Evolutionary conservation across 2,888 invertebrate species (phyloP).

Genomic region (Steinernema hermaphroditum): DNA sequence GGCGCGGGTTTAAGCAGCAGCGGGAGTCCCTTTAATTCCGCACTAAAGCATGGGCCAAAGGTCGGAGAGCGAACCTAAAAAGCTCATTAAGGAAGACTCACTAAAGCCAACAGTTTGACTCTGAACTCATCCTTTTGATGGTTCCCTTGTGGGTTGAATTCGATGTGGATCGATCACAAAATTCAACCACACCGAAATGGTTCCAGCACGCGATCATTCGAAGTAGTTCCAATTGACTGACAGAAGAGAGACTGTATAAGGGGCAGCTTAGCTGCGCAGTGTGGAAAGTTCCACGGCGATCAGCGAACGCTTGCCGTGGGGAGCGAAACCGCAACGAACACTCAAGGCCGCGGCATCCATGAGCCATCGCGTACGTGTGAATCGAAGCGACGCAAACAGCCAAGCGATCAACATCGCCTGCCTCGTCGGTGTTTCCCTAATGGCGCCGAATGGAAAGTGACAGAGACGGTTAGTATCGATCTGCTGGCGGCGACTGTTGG

Average conservation of each 20-base stretch:
- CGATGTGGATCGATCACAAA: too few species aligned
- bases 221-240: background rate
- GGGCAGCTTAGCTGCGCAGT: background rate
- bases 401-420: constrained; percentile 16
- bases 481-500: too few species aligned
- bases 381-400: background rate
- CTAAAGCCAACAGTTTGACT: background rate
- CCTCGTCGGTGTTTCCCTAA: too few species aligned
- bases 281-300: background rate
- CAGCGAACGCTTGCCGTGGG: constrained; percentile 1
- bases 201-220: background rate
- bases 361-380: background rate
- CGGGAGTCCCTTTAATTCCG: too few species aligned
- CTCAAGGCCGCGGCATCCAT: background rate
- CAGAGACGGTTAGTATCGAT: too few species aligned
- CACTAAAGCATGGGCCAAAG: too few species aligned
- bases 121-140: too few species aligned
- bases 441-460: too few species aligned
- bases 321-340: constrained; percentile 2
- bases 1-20: too few species aligned
- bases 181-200: too few species aligned
- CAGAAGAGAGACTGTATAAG: background rate
- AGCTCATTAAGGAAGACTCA: background rate
- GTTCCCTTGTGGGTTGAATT: too few species aligned
- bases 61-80: too few species aligned